A percentile compares a stretch with the other conserved stretches of the same genome.
These are phyloP conservation scores for Oryzias dopingdopingensis DNA, from an alignment of 2,797 vertebrate species.

Conservation along the genomic window DNA sequence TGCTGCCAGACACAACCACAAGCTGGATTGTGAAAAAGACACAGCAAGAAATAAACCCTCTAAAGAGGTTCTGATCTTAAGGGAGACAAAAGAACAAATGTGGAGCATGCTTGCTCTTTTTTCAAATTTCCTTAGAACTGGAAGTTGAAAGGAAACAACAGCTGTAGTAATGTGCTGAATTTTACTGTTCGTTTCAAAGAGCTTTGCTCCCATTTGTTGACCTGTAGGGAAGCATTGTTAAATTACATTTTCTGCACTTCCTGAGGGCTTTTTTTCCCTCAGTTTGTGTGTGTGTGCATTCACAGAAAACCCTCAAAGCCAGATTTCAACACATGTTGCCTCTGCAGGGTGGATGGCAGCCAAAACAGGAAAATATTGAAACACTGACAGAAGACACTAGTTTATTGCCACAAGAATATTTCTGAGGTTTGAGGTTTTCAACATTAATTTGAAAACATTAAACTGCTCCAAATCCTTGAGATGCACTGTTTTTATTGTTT, in stretches of 20 bases:
- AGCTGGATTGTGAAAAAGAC: slow-evolving; percentile 36
- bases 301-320: slow-evolving; percentile 19
- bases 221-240: background rate
- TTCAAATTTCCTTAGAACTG: background rate
- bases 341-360: slow-evolving; percentile 23
- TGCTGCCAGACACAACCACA: slow-evolving; percentile 51
- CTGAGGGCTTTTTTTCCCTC: slow-evolving; percentile 2
- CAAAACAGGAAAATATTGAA: slow-evolving; percentile 29
- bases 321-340: slow-evolving; percentile 39
- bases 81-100: slow-evolving; percentile 4
- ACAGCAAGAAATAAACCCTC: slow-evolving; percentile 25
- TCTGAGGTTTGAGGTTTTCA: slow-evolving; percentile 4
- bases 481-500: slow-evolving; percentile 26
- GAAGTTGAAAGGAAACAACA: background rate
- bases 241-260: slow-evolving; percentile 1
- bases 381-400: slow-evolving; percentile 1
- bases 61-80: slow-evolving; percentile 15
- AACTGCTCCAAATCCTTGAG: slow-evolving; percentile 24
- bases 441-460: slow-evolving; percentile 14
- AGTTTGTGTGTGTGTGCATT: slow-evolving; percentile 11
- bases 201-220: slow-evolving; percentile 18
- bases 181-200: slow-evolving; percentile 17
- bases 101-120: background rate
- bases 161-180: slow-evolving; percentile 22
- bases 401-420: no score